A percentile compares a stretch with the other conserved stretches of the same genome.
phyloP scores from a whole-genome alignment of 1,140 invertebrate genomes.

The Drosophila burlai region DNA sequence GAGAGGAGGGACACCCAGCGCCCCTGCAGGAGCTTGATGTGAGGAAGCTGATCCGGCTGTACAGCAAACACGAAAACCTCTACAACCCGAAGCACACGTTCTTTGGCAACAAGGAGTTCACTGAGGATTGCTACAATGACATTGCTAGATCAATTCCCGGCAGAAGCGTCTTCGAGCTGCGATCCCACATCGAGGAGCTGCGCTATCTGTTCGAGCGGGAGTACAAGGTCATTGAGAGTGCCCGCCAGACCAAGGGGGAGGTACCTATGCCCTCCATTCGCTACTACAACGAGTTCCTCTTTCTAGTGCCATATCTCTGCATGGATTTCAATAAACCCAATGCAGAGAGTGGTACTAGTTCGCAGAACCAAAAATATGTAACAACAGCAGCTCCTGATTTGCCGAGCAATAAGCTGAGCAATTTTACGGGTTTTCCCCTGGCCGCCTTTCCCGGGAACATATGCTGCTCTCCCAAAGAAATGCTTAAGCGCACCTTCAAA shows the following conservation, averaged over 20 bases:
- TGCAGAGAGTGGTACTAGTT: not conserved
- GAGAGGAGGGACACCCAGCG: not conserved
- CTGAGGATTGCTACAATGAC: constrained; percentile 42
- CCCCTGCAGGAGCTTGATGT: constrained; percentile 28
- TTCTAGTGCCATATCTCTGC: constrained; percentile 45
- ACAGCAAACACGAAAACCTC: constrained; percentile 40
- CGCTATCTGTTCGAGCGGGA: constrained; percentile 46
- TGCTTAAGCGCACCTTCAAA: not conserved
- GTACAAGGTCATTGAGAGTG: constrained; percentile 41
- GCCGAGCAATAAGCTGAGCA: not conserved
- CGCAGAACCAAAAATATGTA: not conserved
- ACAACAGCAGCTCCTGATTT: not conserved
- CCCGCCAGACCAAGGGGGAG: not conserved
- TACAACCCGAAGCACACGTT: constrained; percentile 45
- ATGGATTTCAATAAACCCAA: not conserved
- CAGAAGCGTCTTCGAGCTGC: constrained; percentile 12
- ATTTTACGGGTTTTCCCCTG: constrained; percentile 8
- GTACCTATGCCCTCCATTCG: constrained; percentile 35
- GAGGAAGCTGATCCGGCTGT: constrained; percentile 50
- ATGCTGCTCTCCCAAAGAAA: not conserved
- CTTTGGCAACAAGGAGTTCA: constrained; percentile 48
- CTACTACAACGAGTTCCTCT: constrained; percentile 64
- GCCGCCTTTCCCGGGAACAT: constrained; percentile 11
- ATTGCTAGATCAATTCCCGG: constrained; percentile 41
- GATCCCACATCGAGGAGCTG: constrained; percentile 22